phyloP scores from a whole-genome alignment of 2,113 vertebrate species.

The Oncorhynchus kisutch region DNA sequence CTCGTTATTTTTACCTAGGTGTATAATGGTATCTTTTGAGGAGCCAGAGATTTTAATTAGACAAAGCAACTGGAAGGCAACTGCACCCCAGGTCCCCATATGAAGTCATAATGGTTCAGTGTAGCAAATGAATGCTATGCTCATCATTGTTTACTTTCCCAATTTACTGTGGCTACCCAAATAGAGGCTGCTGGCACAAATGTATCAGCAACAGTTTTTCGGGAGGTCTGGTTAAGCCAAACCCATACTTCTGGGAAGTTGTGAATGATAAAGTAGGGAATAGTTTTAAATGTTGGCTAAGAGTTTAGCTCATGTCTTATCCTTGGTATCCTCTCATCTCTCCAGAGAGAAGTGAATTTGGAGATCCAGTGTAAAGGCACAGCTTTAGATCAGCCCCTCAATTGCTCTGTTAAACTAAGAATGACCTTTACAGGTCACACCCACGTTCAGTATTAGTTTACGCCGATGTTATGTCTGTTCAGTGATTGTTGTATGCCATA shows the following conservation, averaged over 20 bases:
- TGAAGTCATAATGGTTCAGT: slow-evolving; percentile 14
- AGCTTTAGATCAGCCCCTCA: not conserved
- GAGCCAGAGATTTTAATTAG: slow-evolving; percentile 24
- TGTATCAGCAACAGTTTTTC: not conserved
- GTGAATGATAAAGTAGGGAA: not conserved
- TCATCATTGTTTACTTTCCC: not conserved
- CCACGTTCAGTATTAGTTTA: not conserved
- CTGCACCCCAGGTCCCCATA: not conserved
- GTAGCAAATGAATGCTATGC: not conserved
- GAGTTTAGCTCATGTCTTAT: slow-evolving; percentile 34
- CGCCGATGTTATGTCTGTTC: too few relatives aligned
- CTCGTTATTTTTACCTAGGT: slow-evolving; percentile 36
- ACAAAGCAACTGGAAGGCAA: slow-evolving; percentile 5
- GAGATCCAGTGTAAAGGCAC: not conserved
- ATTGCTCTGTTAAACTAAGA: not conserved
- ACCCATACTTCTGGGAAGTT: too few relatives aligned
- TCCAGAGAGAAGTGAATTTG: not conserved
- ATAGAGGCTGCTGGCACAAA: not conserved
- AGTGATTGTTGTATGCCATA: too few relatives aligned
- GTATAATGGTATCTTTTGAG: slow-evolving; percentile 15
- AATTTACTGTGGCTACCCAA: not conserved
- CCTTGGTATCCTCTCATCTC: not conserved
- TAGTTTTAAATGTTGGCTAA: slow-evolving; percentile 46
- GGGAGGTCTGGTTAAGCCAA: too few relatives aligned
- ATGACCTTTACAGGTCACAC: not conserved